Base-by-base conservation (phyloP, 2,888 invertebrate species). In the Cheilosia urbana region DNA sequence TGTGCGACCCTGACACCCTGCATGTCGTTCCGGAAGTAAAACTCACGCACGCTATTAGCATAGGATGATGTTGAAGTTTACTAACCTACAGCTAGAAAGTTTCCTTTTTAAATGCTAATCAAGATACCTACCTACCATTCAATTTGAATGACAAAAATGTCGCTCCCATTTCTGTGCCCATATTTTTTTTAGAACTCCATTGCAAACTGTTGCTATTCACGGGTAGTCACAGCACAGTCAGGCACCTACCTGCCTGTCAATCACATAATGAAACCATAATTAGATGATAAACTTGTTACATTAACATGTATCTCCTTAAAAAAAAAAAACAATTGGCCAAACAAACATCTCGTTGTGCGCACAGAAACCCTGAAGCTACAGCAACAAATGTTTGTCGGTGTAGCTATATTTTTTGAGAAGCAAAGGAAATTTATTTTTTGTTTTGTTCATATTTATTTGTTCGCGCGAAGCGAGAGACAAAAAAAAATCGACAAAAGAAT, bases 271-370 rank as follows among this genome's bases (percentile, higher is more conserved):
- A 73, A 34, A 51, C 72, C 63, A 73, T 45, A 63, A 68, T 63
- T 47, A 57, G 57, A 30, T 34, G 65, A 57, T 51, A 34, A 83
- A 73, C 57, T 63, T 62, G 60, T 83, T 57, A 47, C n/a, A 7
- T 37, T 57, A 73, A 69, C 78, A 79, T 65, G 79, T 75, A 69
- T 79, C 75, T 79, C 65, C 65, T 73, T 60, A 63, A 83, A 45
- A 17, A 63, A 45, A 66, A 49, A 4, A 2, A 53, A 73, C 58
- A 71, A 66, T 27, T 27, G 34, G 27, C 34, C 17, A 77, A 81
- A 45, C 57, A 75, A 55, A 66, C 58, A 60, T 21, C 45, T 69
- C 47, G 13, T 30, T 34, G 19, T 53, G 15, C 11, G 21, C 21
- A 24, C 37, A 17, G 19, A 53, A 47, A 72, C 40, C 55, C 34